Evolutionary conservation across 2,797 vertebrate species (phyloP).

Genomic region (Alca torda): DNA sequence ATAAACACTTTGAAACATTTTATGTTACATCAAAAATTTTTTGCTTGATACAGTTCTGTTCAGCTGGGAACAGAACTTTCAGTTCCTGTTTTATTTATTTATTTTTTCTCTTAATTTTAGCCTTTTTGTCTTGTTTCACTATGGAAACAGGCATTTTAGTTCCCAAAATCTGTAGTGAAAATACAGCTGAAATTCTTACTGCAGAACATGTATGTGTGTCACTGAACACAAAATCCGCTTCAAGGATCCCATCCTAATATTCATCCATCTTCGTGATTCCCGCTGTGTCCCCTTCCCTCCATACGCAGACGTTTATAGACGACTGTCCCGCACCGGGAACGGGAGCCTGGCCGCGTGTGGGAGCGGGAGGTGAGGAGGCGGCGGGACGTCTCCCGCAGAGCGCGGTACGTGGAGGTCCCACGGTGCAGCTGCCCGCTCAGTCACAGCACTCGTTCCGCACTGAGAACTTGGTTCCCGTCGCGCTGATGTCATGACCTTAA

Average conservation of each 20-base stretch:
- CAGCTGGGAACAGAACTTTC: not conserved
- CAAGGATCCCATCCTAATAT: not conserved
- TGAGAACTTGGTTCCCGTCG: not conserved
- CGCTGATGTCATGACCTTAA: not conserved
- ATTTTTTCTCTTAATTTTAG: not conserved
- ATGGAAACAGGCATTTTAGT: not conserved
- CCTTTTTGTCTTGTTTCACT: not conserved
- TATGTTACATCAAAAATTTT: not conserved
- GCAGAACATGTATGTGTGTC: not conserved
- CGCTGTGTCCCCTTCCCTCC: not conserved
- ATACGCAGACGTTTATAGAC: not conserved
- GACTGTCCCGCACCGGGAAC: not conserved
- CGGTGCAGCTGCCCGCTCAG: not conserved
- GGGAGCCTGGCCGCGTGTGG: not conserved
- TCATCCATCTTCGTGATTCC: not conserved
- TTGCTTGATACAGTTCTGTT: not conserved
- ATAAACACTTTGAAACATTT: not conserved
- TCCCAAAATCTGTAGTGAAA: not conserved
- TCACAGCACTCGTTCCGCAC: not conserved
- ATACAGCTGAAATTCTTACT: not conserved
- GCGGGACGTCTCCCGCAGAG: not conserved
- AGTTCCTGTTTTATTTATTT: not conserved
- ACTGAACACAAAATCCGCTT: not conserved
- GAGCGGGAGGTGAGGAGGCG: not conserved
- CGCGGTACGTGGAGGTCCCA: rapidly evolving